Percentiles rank a stretch among this genome's conserved stretches.
These are phyloP conservation scores for Zonotrichia leucophrys DNA, from an alignment of 2,113 vertebrate genomes.

Conservation along the genomic window DNA sequence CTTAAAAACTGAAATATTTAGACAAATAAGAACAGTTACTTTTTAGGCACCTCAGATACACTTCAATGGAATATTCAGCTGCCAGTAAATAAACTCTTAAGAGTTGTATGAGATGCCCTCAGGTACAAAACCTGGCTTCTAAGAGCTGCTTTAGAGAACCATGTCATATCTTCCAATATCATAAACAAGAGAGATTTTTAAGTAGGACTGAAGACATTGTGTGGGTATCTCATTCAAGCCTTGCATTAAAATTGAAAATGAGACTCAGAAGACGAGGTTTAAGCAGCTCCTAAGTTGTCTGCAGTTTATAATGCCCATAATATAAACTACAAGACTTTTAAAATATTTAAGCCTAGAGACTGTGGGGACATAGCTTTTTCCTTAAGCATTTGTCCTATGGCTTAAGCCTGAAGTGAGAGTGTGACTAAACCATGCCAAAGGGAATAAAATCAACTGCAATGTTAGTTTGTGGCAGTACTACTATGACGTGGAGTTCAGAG, in stretches of 20 bases:
- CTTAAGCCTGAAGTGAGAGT: background rate
- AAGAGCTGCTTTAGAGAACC: background rate
- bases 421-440: background rate
- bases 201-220: background rate
- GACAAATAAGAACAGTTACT: background rate
- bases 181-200: background rate
- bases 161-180: background rate
- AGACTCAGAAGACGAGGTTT: background rate
- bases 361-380: background rate
- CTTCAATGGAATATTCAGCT: background rate
- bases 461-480: background rate
- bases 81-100: background rate
- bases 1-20: background rate
- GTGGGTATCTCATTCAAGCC: background rate
- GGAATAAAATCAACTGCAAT: background rate
- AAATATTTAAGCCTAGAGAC: background rate
- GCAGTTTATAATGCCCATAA: background rate
- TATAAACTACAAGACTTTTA: background rate
- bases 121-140: background rate
- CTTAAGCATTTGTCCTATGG: background rate
- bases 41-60: background rate
- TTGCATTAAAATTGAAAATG: background rate
- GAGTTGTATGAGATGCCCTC: background rate
- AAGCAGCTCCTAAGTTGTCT: background rate
- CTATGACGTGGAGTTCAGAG: background rate